Percentiles rank a stretch among this genome's conserved stretches.
Evolutionary conservation across 2,113 vertebrate genomes (phyloP).

Genomic region (Casuarius casuarius): DNA sequence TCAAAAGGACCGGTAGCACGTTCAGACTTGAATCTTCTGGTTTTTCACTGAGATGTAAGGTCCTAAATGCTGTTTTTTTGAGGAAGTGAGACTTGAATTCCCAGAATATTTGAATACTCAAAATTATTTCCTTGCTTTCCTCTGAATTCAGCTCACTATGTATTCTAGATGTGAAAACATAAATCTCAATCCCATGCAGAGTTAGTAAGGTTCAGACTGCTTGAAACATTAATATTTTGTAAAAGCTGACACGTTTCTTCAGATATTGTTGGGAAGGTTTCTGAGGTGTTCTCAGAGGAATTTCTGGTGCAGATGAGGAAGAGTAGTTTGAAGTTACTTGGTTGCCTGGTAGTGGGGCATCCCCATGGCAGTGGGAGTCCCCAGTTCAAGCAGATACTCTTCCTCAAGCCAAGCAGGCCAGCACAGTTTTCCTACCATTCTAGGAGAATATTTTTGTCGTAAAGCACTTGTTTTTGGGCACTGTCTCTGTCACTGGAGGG

Average conservation of each 20-base stretch:
- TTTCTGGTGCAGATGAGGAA: neutral
- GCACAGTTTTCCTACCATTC: neutral
- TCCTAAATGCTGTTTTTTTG: neutral
- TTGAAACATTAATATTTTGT: neutral
- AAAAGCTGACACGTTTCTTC: neutral
- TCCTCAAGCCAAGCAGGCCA: neutral
- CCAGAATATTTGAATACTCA: neutral
- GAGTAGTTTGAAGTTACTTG: neutral
- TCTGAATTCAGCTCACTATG: neutral
- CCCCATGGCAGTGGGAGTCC: rapidly evolving
- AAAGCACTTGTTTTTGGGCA: neutral
- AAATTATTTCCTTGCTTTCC: neutral
- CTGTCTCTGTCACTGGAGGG: neutral
- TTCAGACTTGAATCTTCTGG: neutral
- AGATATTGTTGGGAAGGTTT: neutral
- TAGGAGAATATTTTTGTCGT: neutral
- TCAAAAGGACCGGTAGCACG: neutral
- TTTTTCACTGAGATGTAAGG: neutral
- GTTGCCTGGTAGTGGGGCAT: neutral
- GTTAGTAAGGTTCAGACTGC: neutral
- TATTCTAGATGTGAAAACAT: neutral
- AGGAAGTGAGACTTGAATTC: neutral
- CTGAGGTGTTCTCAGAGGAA: neutral
- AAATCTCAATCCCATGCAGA: neutral
- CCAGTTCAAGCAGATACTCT: neutral